phyloP scores from a whole-genome alignment of 2,113 vertebrate genomes.

The Alces alces region DNA sequence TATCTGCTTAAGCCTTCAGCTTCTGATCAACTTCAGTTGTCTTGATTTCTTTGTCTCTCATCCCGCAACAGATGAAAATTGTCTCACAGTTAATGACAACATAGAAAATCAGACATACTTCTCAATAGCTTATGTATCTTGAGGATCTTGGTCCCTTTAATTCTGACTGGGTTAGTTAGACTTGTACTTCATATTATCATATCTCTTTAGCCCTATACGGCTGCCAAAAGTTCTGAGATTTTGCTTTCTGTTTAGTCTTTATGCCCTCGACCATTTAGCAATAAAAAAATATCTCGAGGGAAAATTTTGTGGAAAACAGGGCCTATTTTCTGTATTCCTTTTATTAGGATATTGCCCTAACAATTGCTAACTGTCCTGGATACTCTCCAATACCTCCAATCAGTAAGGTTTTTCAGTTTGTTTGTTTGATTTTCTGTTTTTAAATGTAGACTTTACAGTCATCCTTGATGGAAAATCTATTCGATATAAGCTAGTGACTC shows the following conservation, averaged over 20 bases:
- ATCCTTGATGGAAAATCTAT: neutral
- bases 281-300: neutral
- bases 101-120: neutral
- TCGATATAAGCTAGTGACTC: neutral
- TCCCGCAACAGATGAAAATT: neutral
- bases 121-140: neutral
- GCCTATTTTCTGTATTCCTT: neutral
- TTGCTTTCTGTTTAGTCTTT: neutral
- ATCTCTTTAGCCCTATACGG: neutral
- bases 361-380: neutral
- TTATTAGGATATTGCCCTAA: neutral
- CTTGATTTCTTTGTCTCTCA: neutral
- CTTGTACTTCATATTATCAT: neutral
- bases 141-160: neutral
- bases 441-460: too few relatives aligned
- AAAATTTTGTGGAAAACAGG: neutral
- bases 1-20: neutral
- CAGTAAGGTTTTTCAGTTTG: neutral
- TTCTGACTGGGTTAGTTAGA: neutral
- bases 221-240: neutral
- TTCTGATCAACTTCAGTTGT: neutral
- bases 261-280: neutral
- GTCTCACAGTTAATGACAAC: neutral
- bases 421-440: neutral
- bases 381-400: neutral